Evolutionary conservation across 1,140 invertebrate species (phyloP), one percentile per base, ranked within the genome.

Genomic region (Ptiloglossa arizonensis): DNA sequence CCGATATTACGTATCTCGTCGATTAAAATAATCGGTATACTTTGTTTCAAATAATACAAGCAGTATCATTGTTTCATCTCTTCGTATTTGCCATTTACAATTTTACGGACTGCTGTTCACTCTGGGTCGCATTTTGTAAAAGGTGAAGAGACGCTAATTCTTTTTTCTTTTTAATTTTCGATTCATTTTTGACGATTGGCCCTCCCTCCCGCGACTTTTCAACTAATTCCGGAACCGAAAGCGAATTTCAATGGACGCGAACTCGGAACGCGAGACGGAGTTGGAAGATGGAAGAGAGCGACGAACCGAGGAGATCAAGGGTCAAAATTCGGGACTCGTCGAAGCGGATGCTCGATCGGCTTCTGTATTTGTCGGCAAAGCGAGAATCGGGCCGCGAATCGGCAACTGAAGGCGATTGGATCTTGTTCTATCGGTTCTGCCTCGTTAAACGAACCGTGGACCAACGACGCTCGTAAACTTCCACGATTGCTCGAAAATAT

Each of bases 221-320:
- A 85, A 83, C 83, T 85, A 85, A 85, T 83, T 79, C 78, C 24
- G 29, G 74, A 35, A 17, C 67, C 52, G 35, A 50, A 32, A 60
- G 38, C 13, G 35, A 46, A 59, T 73, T 64, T 50, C 69, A 56
- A n/a, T 17, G 48, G 70, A 67, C 32, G 41, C 59, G 41, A 70
- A 62, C 32, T 22, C 17, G 22, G 64, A 62, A 50, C 9, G 19
- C 15, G 17, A 27, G 32, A 29, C 35, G 56, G 29, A 59, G 8
- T 2, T 17, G 22, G 2, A 0, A 22, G 17, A 0, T 19, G 8
- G 19, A 8, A 27, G 46, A 27, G 13, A 27, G 29, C 5, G 13
- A 5, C 35, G 24, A 15, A 5, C 15, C 24, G 32, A 52, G 22
- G 32, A 52, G 22, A 52, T 52, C 46, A 13, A 24, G 15, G 32